Evolutionary conservation across 2,888 invertebrate species (phyloP), one percentile per base, ranked within the genome.

Genomic region (Venusia cambrica): DNA sequence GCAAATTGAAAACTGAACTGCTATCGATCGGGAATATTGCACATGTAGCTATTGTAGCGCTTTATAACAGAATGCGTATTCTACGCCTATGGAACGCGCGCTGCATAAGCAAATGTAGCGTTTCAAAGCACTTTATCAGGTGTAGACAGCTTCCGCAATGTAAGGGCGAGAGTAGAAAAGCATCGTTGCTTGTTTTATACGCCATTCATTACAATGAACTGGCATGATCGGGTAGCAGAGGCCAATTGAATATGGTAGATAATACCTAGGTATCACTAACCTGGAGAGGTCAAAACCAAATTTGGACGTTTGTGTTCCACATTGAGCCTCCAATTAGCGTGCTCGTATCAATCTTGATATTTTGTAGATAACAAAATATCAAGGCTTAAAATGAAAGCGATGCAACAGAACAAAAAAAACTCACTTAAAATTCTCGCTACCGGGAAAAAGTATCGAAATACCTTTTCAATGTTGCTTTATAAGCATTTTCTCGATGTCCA

Each of bases 1-100:
- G 39, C 37, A 42, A 39, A 51, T 42, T 46, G 51, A 42, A 46
- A 47, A 37, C 36, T 40, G 44, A 41, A 41, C 35, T 16, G 36
- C 24, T 13, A 41, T 47, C 36, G 40, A 43, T 43, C 38, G 29
- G 10, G 24, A 29, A 37, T 42, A 47, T 40, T 40, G 46, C 42
- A 44, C 33, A 17, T 24, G 22, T 33, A 34, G 40, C 41, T 19
- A 14, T 31, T 40, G 21, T 31, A 34, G 20, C 18, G 26, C 22
- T 40, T 21, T 26, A 28, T 19, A 29, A 12, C 17, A 12, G 32
- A 27, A 26, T 27, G 30, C 30, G 26, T 27, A 22, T 25, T 33
- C 28, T 18, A 33, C 12, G 24, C 24, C 28, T 28, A 22, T 13
- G 26, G 9, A 17, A 22, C 27, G 20, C 8, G 27, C 7, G 27